Evolutionary conservation across 35 echinoderm and acorn worm species (phyloP).

Genomic region (Lytechinus variegatus): DNA sequence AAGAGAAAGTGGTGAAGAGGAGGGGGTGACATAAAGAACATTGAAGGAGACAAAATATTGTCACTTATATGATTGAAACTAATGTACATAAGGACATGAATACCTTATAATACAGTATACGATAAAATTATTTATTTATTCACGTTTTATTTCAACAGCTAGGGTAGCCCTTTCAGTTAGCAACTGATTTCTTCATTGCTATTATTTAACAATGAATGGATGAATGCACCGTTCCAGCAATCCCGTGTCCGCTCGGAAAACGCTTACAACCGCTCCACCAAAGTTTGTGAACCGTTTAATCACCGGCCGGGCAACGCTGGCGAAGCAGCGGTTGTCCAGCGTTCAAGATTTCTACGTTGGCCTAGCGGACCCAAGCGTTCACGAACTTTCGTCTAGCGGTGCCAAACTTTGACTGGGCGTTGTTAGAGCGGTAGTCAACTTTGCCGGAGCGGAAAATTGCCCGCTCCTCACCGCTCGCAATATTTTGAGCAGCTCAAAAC

Average conservation of each 20-base stretch:
- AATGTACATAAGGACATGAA: too few relatives aligned
- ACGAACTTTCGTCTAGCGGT: conserved; percentile 40
- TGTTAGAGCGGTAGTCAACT: conserved; percentile 35
- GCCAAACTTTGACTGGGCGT: conserved; percentile 43
- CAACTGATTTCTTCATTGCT: too few relatives aligned
- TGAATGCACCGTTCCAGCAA: conserved; percentile 21
- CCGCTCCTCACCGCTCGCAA: conserved; percentile 45
- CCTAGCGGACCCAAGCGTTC: conserved; percentile 42
- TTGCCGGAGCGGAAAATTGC: conserved; percentile 44
- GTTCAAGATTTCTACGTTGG: conserved; percentile 44
- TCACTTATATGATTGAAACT: too few relatives aligned
- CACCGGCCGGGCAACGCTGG: conserved; percentile 38
- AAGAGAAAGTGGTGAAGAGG: too few relatives aligned
- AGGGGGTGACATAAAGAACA: too few relatives aligned
- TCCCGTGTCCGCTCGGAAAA: conserved; percentile 40
- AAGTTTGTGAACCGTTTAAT: conserved; percentile 39
- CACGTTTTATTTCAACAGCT: too few relatives aligned
- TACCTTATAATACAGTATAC: too few relatives aligned
- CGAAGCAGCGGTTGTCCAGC: conserved; percentile 42
- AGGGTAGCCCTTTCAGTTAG: too few relatives aligned
- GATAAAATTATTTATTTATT: too few relatives aligned
- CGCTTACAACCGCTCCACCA: conserved; percentile 47
- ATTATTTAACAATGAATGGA: too few relatives aligned
- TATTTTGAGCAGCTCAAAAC: conserved; percentile 47
- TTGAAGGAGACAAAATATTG: too few relatives aligned